Base-by-base conservation (phyloP, 2,113 vertebrate species). In the Poeciliopsis occidentalis region DNA sequence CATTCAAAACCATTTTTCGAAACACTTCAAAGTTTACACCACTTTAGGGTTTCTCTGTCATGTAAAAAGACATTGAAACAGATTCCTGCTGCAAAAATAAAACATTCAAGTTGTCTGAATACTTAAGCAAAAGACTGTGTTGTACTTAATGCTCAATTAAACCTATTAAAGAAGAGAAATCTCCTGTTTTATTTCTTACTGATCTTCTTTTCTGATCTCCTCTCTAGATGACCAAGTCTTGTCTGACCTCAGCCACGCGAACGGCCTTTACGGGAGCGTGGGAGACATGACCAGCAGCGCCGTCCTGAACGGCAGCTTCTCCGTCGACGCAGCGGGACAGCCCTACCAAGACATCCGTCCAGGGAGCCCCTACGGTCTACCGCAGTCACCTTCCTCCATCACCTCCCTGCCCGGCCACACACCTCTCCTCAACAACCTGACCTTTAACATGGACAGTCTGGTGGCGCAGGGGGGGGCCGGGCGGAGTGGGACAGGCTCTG, bases 371-470 rank as follows among this genome's bases (percentile, higher is more conserved):
- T 99, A 97, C 62, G 97, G 96, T 12, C 94, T 97, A 71, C 97
- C 97, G 8, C 97, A 98, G 92, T 99, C 98, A 13, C 98, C 98
- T 1, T 97, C 97, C 44, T 98, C 97, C 92, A 97, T 98, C 85
- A 93, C 96, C 39, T 98, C 98, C 22, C 93, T 99, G 92, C 97
- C 97, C 0, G 94, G 96, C 69, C 98, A 98, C 88, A 95, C 97
- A 32, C 96, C 97, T 24, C 95, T 99, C 85, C 96, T 98, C 78
- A 96, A 95, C 89, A 97, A 96, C 91, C 93, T 99, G 92, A 95
- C 95, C 92, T 99, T 98, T 92, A 93, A 90, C 84, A 94, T 98
- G 96, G 98, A 98, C 92, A 95, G 92, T 93, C 93, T 99, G 86
- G 92, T 96, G 91, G 94, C 88, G 22, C 96, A 94, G 61, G 95